Conservation (phyloP, 2,113 vertebrate species). For the Eurystomus gularis region DNA sequence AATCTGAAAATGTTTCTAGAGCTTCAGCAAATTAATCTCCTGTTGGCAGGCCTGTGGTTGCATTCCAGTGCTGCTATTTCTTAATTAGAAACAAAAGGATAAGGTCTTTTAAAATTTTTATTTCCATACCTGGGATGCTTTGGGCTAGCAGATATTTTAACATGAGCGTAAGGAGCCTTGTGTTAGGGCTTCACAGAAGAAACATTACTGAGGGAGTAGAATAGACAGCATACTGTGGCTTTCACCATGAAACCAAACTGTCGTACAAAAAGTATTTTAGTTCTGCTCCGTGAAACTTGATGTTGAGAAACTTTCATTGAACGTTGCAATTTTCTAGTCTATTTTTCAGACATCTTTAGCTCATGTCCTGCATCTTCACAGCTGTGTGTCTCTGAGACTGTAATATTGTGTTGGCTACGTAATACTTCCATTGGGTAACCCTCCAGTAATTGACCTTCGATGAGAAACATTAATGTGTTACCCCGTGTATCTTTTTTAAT, state of each 20-base stretch:
- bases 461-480: not conserved
- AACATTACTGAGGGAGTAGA: not conserved
- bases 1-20: not conserved
- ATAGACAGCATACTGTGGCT: not conserved
- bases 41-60: not conserved
- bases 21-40: not conserved
- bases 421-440: not conserved
- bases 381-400: not conserved
- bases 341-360: not conserved
- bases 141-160: not conserved
- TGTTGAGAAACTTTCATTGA: not conserved
- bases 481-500: not conserved
- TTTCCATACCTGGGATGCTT: not conserved
- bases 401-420: not conserved
- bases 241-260: not conserved
- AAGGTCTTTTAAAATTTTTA: no score
- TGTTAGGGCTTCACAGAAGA: not conserved
- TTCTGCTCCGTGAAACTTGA: not conserved
- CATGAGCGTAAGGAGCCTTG: not conserved
- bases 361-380: not conserved
- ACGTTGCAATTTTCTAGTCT: not conserved
- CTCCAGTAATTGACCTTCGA: not conserved
- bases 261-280: not conserved
- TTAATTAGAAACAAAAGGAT: not conserved
- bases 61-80: not conserved